Percentiles rank a stretch among this genome's conserved stretches.
phyloP scores from a whole-genome alignment of 2,113 vertebrate species.

The pig (Sus scrofa) region T2T-Sscrofa CM000816.6:8527001-8527500 shows the following conservation, averaged over 20 bases:
- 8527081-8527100: not conserved
- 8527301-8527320: not conserved
- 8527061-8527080: not conserved
- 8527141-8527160: too few species aligned
- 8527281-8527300: not conserved
- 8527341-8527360: not conserved
- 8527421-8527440: not conserved
- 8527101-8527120: not conserved
- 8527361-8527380: not conserved
- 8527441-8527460: not conserved
- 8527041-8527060: not conserved
- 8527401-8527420: not conserved
- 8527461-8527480: not conserved
- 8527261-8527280: not conserved
- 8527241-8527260: too few species aligned
- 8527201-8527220: too few species aligned
- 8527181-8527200: too few species aligned
- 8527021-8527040: not conserved
- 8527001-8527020: accelerated
- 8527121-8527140: too few species aligned
- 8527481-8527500: not conserved
- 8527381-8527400: not conserved
- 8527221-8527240: too few species aligned
- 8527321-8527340: not conserved
- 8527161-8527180: too few species aligned